phyloP scores from a whole-genome alignment of 2,888 invertebrate genomes.

The Sialis fuliginosa region DNA sequence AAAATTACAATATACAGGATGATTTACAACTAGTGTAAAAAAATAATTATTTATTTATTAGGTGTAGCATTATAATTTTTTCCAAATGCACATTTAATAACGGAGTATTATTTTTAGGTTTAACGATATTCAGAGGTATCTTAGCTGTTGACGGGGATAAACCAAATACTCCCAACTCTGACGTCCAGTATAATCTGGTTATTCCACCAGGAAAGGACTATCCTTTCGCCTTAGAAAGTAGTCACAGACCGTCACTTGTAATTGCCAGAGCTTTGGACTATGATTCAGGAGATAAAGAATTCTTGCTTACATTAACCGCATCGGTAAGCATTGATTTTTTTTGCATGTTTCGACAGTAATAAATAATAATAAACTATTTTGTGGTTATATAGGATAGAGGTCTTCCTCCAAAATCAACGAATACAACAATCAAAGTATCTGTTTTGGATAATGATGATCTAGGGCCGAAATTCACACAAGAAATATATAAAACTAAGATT shows the following conservation, averaged over 20 bases:
- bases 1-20: too few species aligned
- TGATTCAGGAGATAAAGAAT: slow-evolving; percentile 63
- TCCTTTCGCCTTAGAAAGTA: slow-evolving; percentile 63
- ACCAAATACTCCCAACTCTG: slow-evolving; percentile 76
- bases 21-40: too few species aligned
- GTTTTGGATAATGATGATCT: slow-evolving; percentile 68
- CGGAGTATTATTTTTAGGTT: slow-evolving; percentile 28
- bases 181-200: slow-evolving; percentile 62
- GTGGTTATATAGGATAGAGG: slow-evolving; percentile 50
- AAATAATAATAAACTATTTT: neutral
- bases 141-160: slow-evolving; percentile 69
- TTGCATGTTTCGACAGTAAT: neutral
- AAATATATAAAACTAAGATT: slow-evolving; percentile 61
- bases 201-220: slow-evolving; percentile 47
- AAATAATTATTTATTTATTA: too few species aligned
- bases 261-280: slow-evolving; percentile 59
- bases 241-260: slow-evolving; percentile 58
- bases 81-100: too few species aligned
- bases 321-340: slow-evolving; percentile 33
- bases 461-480: slow-evolving; percentile 64
- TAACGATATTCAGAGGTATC: slow-evolving; percentile 67
- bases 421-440: slow-evolving; percentile 50
- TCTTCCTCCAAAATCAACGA: slow-evolving; percentile 52
- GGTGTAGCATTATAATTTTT: too few species aligned
- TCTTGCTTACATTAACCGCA: slow-evolving; percentile 54